phyloP scores from a whole-genome alignment of 2,888 invertebrate genomes.

The Stomorhina lunata region DNA sequence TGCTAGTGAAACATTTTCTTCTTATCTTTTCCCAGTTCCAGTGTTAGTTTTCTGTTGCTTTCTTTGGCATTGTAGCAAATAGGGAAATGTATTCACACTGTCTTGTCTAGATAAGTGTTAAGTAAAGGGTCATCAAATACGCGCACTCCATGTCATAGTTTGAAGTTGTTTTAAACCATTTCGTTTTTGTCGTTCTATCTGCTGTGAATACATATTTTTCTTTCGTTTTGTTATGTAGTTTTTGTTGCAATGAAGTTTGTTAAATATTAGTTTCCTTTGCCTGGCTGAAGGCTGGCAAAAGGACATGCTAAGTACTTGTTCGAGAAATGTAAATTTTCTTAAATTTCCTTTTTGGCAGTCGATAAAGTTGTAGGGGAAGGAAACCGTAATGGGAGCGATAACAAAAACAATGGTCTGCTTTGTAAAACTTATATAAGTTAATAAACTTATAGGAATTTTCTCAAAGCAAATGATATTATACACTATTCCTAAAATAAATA shows the following conservation, averaged over 20 bases:
- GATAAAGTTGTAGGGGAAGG: conserved; percentile 21
- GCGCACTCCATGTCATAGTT: conserved; percentile 62
- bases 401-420: neutral
- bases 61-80: conserved; percentile 43
- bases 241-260: neutral
- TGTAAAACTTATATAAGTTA: neutral
- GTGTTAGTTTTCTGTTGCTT: neutral
- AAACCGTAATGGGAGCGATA: conserved; percentile 1
- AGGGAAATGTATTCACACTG: conserved; percentile 58
- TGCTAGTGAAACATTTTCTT: conserved; percentile 8
- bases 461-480: no score
- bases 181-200: conserved; percentile 28
- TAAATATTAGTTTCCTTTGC: conserved; percentile 21
- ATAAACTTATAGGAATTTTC: no score
- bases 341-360: conserved; percentile 52
- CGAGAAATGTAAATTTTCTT: conserved; percentile 48
- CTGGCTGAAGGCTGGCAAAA: conserved; percentile 37
- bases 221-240: neutral
- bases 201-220: neutral
- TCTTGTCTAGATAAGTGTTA: conserved; percentile 65
- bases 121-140: conserved; percentile 64
- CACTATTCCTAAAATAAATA: no score
- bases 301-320: conserved; percentile 55
- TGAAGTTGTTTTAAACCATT: conserved; percentile 44
- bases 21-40: neutral